Percentiles rank a stretch among this genome's conserved stretches.
Evolutionary conservation across 2,888 invertebrate genomes (phyloP).

Genomic region (Ommatoiulus sabulosus): DNA sequence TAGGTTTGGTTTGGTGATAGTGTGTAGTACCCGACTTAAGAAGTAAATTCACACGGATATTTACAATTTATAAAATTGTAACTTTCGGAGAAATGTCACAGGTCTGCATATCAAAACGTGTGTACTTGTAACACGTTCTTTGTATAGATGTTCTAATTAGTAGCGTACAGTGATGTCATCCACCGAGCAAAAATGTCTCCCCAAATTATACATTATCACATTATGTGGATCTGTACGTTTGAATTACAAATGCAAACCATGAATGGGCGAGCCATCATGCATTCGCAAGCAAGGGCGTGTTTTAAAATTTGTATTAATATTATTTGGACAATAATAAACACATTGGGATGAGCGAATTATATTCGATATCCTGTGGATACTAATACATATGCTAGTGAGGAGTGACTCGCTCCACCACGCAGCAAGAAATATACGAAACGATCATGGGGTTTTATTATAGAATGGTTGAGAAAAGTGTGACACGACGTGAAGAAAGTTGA

Average conservation of each 20-base stretch:
- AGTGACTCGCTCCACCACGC: neutral
- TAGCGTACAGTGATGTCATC: neutral
- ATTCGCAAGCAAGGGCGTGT: conserved; percentile 25
- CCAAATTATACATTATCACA: neutral
- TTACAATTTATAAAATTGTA: neutral
- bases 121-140: neutral
- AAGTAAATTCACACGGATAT: neutral
- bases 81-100: neutral
- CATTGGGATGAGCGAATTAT: neutral
- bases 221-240: neutral
- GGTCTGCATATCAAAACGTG: neutral
- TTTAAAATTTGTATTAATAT: neutral
- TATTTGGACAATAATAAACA: neutral
- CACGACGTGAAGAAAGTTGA: no score
- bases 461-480: no score
- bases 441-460: no score
- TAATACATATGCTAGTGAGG: conserved; percentile 24
- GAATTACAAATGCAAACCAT: neutral
- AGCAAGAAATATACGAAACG: no score
- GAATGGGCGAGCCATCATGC: neutral
- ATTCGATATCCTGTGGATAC: neutral
- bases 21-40: no score
- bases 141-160: neutral
- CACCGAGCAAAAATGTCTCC: neutral
- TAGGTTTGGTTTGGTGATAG: no score